These are phyloP conservation scores for Neogale vison DNA, from an alignment of 2,113 vertebrate genomes.

Conservation along the genomic window DNA sequence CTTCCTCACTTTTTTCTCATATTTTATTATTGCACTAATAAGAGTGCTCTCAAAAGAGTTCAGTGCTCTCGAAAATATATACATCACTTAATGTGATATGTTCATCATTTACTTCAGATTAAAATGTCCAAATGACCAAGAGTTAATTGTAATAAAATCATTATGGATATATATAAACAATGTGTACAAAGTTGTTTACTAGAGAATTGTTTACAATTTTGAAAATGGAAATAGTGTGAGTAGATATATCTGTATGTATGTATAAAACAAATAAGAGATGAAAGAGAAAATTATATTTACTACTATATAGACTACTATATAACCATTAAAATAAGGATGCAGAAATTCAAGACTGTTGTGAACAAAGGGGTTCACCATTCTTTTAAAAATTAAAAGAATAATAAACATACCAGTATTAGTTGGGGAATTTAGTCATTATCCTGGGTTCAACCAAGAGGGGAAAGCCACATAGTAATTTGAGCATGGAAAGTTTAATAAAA, in stretches of 20 bases:
- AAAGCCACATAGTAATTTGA: neutral
- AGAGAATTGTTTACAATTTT: neutral
- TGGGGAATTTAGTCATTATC: neutral
- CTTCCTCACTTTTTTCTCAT: neutral
- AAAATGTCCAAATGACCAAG: neutral
- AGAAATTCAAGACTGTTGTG: neutral
- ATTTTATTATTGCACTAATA: constrained; percentile 2
- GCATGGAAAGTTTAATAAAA: neutral
- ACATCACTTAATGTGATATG: neutral
- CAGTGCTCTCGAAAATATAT: neutral
- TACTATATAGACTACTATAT: neutral
- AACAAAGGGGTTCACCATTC: neutral
- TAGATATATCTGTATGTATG: neutral
- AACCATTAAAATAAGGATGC: neutral
- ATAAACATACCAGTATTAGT: neutral
- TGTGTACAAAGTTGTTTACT: neutral
- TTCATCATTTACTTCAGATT: neutral
- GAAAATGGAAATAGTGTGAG: neutral
- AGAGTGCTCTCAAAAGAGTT: no score
- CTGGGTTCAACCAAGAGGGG: neutral
- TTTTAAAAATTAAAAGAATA: neutral
- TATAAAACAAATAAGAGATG: neutral
- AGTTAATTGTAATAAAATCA: neutral
- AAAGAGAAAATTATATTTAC: neutral
- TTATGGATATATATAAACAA: neutral